Evolutionary conservation across 2,888 invertebrate species (phyloP), one percentile per base, ranked within the genome.

Genomic region (Machimus atricapillus): DNA sequence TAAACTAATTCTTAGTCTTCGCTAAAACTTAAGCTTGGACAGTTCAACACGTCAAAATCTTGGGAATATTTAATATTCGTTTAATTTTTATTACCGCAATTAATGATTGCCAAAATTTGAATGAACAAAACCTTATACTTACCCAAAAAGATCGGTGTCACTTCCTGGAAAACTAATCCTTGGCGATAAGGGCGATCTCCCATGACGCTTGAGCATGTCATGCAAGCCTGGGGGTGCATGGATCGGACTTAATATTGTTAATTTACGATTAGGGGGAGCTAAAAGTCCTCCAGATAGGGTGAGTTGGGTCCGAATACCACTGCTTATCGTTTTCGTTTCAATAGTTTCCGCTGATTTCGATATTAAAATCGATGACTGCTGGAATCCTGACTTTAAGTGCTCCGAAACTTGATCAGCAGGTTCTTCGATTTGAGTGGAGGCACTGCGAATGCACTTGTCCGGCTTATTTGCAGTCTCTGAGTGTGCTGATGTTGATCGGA

Each of bases 221-320:
- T 92, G 92, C 12, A 96, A 93, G 90, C 96, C 96, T 0, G 94
- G 93, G 88, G 94, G 94, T 5, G 94, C 93, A 87, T 95, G 95
- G 90, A 96, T 94, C 0, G 97, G 97, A 89, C 97, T 97, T 87
- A 97, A 93, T 87, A 97, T 97, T 66, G 96, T 97, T 85, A 97
- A 94, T 89, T 94, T 94, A 16, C 95, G 92, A 89, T 91, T 93
- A 7, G 93, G 93, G 27, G 93, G 93, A 0, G 93, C 93, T 88
- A 93, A 88, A 2, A 93, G 89, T 6, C 92, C 92, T 7, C 92
- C 93, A 14, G 92, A 92, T 81, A 93, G 88, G 0, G 92, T 93
- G 87, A 93, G 87, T 87, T 93, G 93, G 0, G 92, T 92, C n/a
- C 93, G 91, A 89, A 92, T 92, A 40, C 91, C 91, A 2, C 91